phyloP scores from a whole-genome alignment of 2,888 invertebrate species.

The Pristionchus maxplancki region DNA sequence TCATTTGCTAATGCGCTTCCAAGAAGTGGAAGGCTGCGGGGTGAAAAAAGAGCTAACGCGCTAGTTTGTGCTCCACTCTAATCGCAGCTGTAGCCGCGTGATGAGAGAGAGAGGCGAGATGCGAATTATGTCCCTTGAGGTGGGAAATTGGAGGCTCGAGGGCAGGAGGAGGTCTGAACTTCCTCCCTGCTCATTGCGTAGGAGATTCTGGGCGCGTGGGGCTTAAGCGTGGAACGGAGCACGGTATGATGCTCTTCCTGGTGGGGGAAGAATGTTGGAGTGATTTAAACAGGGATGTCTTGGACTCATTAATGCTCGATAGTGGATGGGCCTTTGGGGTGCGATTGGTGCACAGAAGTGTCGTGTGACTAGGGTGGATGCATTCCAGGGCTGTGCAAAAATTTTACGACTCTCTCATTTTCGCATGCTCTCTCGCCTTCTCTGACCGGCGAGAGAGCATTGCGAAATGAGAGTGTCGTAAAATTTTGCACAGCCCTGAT shows the following conservation, averaged over 20 bases:
- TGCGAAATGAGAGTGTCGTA: no score
- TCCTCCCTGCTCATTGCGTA: not conserved
- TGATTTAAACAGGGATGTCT: not conserved
- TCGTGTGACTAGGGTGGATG: no score
- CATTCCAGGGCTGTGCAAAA: no score
- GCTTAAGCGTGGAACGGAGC: not conserved
- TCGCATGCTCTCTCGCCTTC: no score
- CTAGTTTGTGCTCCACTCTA: not conserved
- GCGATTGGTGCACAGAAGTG: no score
- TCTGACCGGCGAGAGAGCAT: no score
- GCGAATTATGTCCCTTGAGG: not conserved
- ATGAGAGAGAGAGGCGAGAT: not conserved
- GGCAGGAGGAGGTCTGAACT: not conserved
- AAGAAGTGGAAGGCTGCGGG: not conserved
- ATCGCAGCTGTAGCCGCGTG: not conserved
- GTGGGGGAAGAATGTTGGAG: not conserved
- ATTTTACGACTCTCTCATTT: no score
- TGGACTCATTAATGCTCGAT: no score
- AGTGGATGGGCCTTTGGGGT: no score
- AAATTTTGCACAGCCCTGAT: no score
- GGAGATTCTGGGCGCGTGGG: not conserved
- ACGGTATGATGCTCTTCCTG: not conserved
- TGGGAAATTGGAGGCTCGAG: not conserved
- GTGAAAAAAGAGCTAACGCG: not conserved
- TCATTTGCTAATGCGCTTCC: constrained; percentile 7